Conservation (phyloP, 2,797 vertebrate species). For the Prionace glauca region DNA sequence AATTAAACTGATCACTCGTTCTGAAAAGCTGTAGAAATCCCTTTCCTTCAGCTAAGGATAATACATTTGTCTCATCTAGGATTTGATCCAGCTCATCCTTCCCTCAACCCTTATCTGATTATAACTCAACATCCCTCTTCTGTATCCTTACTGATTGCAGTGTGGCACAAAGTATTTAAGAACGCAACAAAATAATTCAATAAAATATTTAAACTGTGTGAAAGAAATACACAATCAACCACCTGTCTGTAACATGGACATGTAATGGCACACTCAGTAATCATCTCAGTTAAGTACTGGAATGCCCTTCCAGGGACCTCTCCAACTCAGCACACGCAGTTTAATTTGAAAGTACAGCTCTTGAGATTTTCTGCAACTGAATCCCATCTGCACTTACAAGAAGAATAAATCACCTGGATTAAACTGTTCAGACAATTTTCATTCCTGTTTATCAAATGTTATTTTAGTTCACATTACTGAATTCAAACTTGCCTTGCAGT, state of each 20-base stretch:
- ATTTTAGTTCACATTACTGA: background rate
- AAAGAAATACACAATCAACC: background rate
- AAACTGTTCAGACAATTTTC: background rate
- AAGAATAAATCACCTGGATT: slow-evolving; percentile 17
- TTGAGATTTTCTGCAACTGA: background rate
- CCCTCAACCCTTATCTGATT: background rate
- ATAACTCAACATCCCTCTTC: background rate
- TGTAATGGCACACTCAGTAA: background rate
- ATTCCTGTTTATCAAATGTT: background rate
- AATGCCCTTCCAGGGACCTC: background rate
- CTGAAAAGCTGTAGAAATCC: background rate
- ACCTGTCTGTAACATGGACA: background rate
- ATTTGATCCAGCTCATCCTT: background rate
- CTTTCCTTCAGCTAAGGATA: background rate
- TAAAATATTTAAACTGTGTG: background rate
- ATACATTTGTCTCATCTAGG: background rate
- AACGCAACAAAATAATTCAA: background rate
- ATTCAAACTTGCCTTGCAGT: background rate
- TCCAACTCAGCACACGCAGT: background rate
- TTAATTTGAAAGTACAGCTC: slow-evolving; percentile 18
- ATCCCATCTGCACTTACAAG: background rate
- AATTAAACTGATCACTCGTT: background rate
- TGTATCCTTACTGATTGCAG: background rate
- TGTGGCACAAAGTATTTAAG: background rate
- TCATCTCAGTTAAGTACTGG: background rate